Conservation (phyloP, 2,797 vertebrate genomes). For the Mus spretus region DNA sequence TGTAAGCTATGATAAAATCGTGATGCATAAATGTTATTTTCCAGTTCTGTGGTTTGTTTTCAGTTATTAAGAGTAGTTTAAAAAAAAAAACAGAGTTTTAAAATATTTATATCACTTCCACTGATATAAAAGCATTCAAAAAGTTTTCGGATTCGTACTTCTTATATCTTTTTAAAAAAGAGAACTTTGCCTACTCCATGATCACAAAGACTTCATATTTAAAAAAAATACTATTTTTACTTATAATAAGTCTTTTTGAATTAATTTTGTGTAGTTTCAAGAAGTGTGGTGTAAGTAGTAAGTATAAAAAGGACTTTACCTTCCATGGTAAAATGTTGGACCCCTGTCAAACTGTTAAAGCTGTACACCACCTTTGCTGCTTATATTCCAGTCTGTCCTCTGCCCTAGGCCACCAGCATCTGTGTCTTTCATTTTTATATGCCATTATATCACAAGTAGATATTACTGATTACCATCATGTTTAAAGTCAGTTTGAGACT, state of each 20-base stretch:
- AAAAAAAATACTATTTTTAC: neutral
- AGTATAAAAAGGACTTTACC: neutral
- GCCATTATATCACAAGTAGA: neutral
- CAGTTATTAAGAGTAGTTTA: constrained; percentile 4
- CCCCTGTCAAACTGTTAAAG: neutral
- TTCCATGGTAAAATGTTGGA: neutral
- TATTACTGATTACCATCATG: neutral
- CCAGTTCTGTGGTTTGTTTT: neutral
- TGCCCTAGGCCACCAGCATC: neutral
- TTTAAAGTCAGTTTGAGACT: neutral
- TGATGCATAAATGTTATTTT: neutral
- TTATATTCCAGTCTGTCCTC: neutral
- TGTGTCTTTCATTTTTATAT: neutral
- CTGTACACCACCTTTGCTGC: accelerated
- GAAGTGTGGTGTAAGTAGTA: neutral
- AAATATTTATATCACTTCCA: neutral
- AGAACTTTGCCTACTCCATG: neutral
- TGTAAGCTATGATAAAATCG: neutral
- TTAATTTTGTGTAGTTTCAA: neutral
- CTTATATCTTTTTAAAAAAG: neutral
- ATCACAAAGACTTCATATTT: neutral
- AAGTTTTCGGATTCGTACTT: neutral
- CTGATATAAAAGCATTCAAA: neutral
- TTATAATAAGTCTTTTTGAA: neutral
- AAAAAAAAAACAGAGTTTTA: neutral